Conservation (phyloP, 2,113 vertebrate genomes). For the Caloenas nicobarica region DNA sequence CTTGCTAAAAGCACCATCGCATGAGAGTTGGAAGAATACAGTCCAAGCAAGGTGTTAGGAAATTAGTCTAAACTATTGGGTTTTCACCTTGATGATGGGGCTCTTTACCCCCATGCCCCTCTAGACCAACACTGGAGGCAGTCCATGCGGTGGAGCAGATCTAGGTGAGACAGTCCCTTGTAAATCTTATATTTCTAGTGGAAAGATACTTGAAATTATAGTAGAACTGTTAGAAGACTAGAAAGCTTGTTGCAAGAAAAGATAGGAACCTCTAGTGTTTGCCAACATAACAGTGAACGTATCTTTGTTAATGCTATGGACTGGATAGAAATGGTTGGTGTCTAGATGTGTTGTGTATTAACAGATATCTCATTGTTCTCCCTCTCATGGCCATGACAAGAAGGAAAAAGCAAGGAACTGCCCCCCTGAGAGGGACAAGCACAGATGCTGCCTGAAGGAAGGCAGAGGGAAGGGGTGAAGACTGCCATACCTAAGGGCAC, state of each 20-base stretch:
- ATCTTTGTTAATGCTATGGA: neutral
- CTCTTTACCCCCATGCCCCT: neutral
- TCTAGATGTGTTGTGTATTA: neutral
- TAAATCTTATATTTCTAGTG: neutral
- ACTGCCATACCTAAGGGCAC: too few species aligned
- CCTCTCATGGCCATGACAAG: neutral
- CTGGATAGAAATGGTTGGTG: neutral
- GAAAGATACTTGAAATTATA: neutral
- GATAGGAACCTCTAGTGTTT: neutral
- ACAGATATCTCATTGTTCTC: neutral
- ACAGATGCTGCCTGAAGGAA: neutral
- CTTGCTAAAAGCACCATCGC: neutral
- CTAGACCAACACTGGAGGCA: neutral
- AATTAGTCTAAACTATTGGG: neutral
- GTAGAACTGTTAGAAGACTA: neutral
- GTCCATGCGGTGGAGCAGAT: neutral
- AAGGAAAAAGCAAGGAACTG: neutral
- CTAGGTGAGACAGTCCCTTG: neutral
- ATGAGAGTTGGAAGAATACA: neutral
- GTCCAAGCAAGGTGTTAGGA: neutral
- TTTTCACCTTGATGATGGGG: neutral
- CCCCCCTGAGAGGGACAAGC: neutral
- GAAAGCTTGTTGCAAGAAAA: neutral
- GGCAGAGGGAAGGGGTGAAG: neutral
- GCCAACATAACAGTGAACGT: neutral